These are phyloP conservation scores for Melieria picta DNA, from an alignment of 2,888 invertebrate species.

Conservation along the genomic window DNA sequence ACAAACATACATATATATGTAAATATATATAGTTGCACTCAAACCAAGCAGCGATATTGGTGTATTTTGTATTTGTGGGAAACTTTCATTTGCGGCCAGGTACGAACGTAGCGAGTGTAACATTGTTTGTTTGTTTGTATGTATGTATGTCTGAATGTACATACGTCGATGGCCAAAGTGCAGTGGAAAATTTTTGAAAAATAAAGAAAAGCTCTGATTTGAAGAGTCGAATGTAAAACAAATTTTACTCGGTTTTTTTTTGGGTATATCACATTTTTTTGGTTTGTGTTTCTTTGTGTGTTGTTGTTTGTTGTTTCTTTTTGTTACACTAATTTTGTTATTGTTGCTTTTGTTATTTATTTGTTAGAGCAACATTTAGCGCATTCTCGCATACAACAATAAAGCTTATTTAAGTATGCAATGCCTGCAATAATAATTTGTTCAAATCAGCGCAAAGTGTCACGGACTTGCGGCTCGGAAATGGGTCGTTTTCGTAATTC, in stretches of 20 bases:
- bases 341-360: not conserved
- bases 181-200: slow-evolving; percentile 21
- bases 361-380: too few relatives aligned
- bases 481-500: slow-evolving; percentile 7
- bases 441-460: slow-evolving; percentile 14
- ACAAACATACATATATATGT: not conserved
- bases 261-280: too few relatives aligned
- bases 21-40: not conserved
- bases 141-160: not conserved
- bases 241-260: not conserved
- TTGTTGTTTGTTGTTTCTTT: too few relatives aligned
- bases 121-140: not conserved
- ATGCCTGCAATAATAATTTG: not conserved
- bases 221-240: not conserved
- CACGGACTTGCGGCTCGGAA: slow-evolving; percentile 18
- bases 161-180: not conserved
- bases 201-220: not conserved
- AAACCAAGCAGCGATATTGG: too few relatives aligned
- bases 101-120: too few relatives aligned
- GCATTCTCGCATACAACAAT: too few relatives aligned
- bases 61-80: too few relatives aligned
- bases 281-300: too few relatives aligned
- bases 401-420: too few relatives aligned
- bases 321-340: not conserved
- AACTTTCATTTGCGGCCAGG: too few relatives aligned